These are phyloP conservation scores for Craseonycteris thonglongyai DNA, from an alignment of 2,113 vertebrate species.

Conservation along the genomic window DNA sequence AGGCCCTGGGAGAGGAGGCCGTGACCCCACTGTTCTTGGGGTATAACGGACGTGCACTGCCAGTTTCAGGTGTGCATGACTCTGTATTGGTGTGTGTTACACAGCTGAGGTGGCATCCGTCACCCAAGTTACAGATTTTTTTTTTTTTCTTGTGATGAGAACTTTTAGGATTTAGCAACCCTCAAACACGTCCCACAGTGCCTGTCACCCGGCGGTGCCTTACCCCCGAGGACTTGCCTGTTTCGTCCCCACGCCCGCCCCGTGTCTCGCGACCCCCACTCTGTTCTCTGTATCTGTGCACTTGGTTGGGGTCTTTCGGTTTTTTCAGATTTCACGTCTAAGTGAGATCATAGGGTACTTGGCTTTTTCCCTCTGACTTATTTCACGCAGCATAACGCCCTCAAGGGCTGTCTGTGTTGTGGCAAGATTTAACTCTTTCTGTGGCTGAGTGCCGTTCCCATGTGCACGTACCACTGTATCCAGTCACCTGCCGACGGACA, in stretches of 20 bases:
- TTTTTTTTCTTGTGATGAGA: neutral
- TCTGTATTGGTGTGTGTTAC: fast-evolving
- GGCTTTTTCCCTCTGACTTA: neutral
- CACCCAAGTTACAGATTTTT: neutral
- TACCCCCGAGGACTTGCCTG: fast-evolving
- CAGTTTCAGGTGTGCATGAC: neutral
- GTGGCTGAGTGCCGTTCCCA: fast-evolving
- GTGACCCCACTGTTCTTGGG: neutral
- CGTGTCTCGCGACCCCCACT: fast-evolving
- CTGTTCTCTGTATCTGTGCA: neutral
- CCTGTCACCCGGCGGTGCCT: fast-evolving
- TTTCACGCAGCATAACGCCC: neutral
- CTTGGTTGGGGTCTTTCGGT: neutral
- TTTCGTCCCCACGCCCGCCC: fast-evolving
- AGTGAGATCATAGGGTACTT: neutral
- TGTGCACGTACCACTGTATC: fast-evolving
- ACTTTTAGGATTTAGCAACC: neutral
- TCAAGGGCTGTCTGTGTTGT: neutral
- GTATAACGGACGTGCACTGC: neutral
- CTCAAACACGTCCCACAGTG: fast-evolving
- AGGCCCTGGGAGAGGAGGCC: no score
- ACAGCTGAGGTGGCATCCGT: neutral
- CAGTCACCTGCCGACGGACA: fast-evolving
- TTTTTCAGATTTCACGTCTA: neutral
- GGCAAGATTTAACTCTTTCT: neutral